Evolutionary conservation across 2,888 invertebrate genomes (phyloP).

Genomic region (Belgica antarctica): DNA sequence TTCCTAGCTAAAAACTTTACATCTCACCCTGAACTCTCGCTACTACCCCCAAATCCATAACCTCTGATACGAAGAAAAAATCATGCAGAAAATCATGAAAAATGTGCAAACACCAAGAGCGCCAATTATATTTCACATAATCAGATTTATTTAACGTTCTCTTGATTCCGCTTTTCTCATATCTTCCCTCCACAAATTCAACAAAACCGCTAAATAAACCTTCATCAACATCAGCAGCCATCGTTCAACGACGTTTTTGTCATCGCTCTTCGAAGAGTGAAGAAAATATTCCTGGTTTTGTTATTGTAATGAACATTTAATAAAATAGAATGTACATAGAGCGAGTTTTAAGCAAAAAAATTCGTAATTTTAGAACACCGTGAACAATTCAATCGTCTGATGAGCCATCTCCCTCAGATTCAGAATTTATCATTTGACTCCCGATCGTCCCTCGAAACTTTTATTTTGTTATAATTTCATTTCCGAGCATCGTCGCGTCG

Average conservation of each 20-base stretch:
- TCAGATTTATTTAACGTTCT: conserved; percentile 19
- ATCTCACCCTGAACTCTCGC: too few relatives aligned
- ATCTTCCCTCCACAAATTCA: background rate
- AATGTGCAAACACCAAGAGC: conserved; percentile 15
- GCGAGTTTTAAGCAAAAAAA: conserved; percentile 11
- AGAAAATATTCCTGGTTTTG: conserved; percentile 16
- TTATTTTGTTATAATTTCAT: background rate
- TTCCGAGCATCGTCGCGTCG: background rate
- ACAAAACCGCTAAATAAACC: conserved; percentile 39
- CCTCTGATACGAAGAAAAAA: too few relatives aligned
- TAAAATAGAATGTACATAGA: conserved; percentile 17
- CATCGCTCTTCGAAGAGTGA: conserved; percentile 3
- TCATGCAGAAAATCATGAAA: background rate
- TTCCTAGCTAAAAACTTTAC: too few relatives aligned
- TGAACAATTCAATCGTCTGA: conserved; percentile 9
- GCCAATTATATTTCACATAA: conserved; percentile 14
- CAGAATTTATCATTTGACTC: conserved; percentile 2
- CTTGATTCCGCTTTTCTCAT: background rate
- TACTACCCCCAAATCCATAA: too few relatives aligned
- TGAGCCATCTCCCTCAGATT: conserved; percentile 13
- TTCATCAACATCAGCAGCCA: conserved; percentile 41
- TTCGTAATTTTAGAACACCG: conserved; percentile 12
- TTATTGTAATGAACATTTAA: conserved; percentile 40
- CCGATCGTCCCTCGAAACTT: conserved; percentile 20
- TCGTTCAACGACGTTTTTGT: conserved; percentile 37